phyloP scores from a whole-genome alignment of 2,888 invertebrate genomes.

The Lysandra coridon region DNA sequence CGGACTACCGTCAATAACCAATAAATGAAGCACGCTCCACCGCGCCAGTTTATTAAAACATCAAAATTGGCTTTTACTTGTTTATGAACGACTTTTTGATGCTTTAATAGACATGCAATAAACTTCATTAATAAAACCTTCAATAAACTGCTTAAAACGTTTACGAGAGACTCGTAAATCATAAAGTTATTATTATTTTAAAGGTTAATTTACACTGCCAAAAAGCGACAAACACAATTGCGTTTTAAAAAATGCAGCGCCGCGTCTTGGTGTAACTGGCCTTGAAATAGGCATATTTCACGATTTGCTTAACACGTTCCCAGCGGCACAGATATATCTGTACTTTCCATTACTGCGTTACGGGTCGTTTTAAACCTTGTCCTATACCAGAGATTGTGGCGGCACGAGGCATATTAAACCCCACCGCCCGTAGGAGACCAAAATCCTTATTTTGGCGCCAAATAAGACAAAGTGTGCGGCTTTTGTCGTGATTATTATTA shows the following conservation, averaged over 20 bases:
- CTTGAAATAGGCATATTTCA: too few relatives aligned
- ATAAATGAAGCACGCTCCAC: constrained; percentile 15
- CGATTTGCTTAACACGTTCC: too few relatives aligned
- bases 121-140: constrained; percentile 2
- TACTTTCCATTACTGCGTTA: too few relatives aligned
- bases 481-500: too few relatives aligned
- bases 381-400: too few relatives aligned
- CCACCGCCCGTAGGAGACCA: too few relatives aligned
- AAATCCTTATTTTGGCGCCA: too few relatives aligned
- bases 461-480: too few relatives aligned
- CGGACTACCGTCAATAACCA: constrained; percentile 4
- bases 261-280: too few relatives aligned
- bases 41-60: constrained; percentile 15
- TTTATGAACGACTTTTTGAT: constrained; percentile 14
- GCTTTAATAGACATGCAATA: constrained; percentile 24
- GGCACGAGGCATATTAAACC: too few relatives aligned
- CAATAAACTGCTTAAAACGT: constrained; percentile 6
- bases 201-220: background rate
- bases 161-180: background rate
- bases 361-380: too few relatives aligned
- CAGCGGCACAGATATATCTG: too few relatives aligned
- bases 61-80: constrained; percentile 19
- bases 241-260: background rate
- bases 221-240: background rate
- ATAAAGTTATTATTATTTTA: background rate